Evolutionary conservation across 2,113 vertebrate genomes (phyloP).

Genomic region (Colaptes auratus): DNA sequence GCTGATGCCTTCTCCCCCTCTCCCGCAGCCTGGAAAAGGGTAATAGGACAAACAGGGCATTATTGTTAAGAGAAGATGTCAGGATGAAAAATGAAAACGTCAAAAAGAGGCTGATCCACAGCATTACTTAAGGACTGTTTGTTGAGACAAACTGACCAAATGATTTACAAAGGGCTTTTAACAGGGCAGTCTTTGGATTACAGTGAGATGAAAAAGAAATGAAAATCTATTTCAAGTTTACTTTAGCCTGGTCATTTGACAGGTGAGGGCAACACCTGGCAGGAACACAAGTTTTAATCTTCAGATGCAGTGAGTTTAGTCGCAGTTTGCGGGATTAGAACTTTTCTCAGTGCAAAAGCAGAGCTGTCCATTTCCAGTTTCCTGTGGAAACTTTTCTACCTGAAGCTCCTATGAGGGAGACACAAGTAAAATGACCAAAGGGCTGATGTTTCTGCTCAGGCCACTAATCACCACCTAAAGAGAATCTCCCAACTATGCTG

Average conservation of each 20-base stretch:
- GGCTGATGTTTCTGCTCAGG: not conserved
- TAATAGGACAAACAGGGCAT: slow-evolving; percentile 73
- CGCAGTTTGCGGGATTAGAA: slow-evolving; percentile 46
- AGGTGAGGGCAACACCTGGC: slow-evolving; percentile 60
- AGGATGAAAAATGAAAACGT: slow-evolving; percentile 80
- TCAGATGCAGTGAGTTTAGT: slow-evolving; percentile 45
- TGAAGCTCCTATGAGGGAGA: not conserved
- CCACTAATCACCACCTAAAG: too few species aligned
- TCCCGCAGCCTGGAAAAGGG: slow-evolving; percentile 51
- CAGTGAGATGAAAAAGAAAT: slow-evolving; percentile 80
- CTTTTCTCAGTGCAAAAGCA: not conserved
- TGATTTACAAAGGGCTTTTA: slow-evolving; percentile 82
- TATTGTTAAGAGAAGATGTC: slow-evolving; percentile 79
- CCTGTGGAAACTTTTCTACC: not conserved
- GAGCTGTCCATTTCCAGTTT: not conserved
- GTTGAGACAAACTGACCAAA: slow-evolving; percentile 76
- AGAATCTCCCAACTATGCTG: too few species aligned
- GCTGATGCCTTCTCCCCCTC: not conserved
- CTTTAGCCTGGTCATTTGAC: slow-evolving; percentile 73
- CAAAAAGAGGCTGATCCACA: slow-evolving; percentile 76
- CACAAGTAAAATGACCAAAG: not conserved
- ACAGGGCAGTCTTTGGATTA: slow-evolving; percentile 73
- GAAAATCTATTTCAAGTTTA: slow-evolving; percentile 77
- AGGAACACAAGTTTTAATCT: slow-evolving; percentile 64
- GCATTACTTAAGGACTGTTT: slow-evolving; percentile 76